These are phyloP conservation scores for Corticium candelabrum DNA, from an alignment of 37 sponge, comb jelly and placozoan species.

Conservation along the genomic window DNA sequence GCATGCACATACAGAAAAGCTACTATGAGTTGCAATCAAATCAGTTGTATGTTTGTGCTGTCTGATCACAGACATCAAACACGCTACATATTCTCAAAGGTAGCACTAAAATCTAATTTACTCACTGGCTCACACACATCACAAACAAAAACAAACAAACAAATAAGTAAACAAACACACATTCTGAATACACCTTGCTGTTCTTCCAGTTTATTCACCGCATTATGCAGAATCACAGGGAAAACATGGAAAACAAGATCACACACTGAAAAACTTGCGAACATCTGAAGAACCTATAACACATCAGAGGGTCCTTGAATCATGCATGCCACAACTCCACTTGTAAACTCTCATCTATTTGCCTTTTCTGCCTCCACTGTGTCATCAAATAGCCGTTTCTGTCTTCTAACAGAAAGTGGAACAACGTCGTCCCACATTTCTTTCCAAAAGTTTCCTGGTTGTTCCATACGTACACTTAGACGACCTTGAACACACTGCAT, in stretches of 20 bases:
- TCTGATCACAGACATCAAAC: too few species aligned
- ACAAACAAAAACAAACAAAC: too few species aligned
- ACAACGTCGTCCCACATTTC: slow-evolving; percentile 70
- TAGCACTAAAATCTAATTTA: too few species aligned
- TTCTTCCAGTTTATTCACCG: neutral
- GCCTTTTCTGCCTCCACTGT: slow-evolving; percentile 95
- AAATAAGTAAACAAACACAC: too few species aligned
- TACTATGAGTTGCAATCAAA: too few species aligned
- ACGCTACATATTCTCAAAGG: too few species aligned
- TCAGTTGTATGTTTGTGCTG: too few species aligned
- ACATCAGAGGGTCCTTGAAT: too few species aligned
- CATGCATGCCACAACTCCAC: too few species aligned
- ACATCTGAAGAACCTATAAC: neutral
- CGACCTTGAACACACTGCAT: slow-evolving; percentile 56
- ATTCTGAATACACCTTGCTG: neutral
- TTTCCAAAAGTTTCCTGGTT: slow-evolving; percentile 67
- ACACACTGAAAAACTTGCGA: neutral
- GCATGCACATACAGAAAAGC: too few species aligned
- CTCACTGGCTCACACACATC: too few species aligned
- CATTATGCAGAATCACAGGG: neutral
- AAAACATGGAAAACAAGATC: neutral
- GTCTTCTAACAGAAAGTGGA: slow-evolving; percentile 59
- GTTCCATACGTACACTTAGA: slow-evolving; percentile 78
- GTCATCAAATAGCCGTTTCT: slow-evolving; percentile 92
- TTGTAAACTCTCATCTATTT: too few species aligned